These are phyloP conservation scores for Pentalonia nigronervosa DNA, from an alignment of 1,140 invertebrate species.

Conservation along the genomic window DNA sequence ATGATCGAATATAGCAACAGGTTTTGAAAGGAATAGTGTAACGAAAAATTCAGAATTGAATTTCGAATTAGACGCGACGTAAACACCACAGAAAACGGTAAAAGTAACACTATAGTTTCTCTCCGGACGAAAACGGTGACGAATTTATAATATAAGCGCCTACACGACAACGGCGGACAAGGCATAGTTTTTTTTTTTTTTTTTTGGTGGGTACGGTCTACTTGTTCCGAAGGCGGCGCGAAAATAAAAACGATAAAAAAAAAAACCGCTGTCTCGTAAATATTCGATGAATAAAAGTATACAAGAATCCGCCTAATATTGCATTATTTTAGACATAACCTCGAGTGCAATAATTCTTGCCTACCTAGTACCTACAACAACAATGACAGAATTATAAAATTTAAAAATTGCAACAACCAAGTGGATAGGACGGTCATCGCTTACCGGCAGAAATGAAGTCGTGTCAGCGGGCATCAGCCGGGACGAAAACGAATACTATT, in stretches of 20 bases:
- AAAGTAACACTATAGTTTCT: not conserved
- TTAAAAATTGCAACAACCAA: not conserved
- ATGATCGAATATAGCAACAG: not conserved
- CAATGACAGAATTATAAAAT: not conserved
- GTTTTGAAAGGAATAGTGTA: not conserved
- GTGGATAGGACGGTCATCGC: not conserved
- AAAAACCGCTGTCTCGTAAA: not conserved
- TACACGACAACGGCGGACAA: not conserved
- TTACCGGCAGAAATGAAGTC: not conserved
- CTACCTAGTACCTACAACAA: not conserved
- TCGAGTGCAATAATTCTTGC: not conserved
- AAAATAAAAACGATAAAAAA: not conserved
- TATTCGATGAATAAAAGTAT: not conserved
- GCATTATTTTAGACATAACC: not conserved
- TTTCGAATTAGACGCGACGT: not conserved
- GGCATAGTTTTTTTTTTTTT: not conserved
- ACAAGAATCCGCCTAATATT: not conserved
- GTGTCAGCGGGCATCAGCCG: not conserved
- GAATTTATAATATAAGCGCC: slow-evolving; percentile 18
- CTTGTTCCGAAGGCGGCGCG: not conserved
- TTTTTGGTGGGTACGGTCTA: not conserved
- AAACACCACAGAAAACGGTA: not conserved
- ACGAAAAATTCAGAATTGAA: not conserved
- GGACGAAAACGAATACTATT: not conserved
- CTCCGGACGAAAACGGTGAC: not conserved